Conservation (phyloP, 2,797 vertebrate species). For the Schizothorax lantsangensis region DNA sequence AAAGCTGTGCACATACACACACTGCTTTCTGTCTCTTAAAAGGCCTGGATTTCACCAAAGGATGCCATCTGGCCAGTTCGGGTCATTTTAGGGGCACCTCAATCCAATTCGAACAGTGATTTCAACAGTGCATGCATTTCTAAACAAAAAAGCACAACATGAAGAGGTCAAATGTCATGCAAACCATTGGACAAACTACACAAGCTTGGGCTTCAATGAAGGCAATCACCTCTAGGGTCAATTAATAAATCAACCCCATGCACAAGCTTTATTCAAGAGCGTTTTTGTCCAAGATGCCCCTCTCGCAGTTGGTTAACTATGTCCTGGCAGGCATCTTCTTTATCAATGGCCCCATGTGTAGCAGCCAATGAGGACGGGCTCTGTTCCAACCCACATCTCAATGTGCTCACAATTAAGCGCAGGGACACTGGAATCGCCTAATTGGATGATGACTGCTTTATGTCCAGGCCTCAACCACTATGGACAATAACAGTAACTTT, state of each 20-base stretch:
- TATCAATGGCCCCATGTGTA: constrained; percentile 77
- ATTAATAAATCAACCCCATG: not conserved
- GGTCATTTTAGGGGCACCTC: constrained; percentile 10
- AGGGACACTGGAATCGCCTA: constrained; percentile 78
- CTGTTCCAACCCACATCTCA: constrained; percentile 69
- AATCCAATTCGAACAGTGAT: not conserved
- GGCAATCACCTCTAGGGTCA: not conserved
- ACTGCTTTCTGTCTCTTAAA: not conserved
- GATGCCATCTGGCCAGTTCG: constrained; percentile 4
- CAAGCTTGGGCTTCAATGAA: not conserved
- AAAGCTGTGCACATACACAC: constrained; percentile 53
- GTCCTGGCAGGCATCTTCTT: constrained; percentile 73
- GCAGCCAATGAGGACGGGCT: constrained; percentile 75
- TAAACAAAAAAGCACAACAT: not conserved
- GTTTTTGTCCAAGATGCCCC: constrained; percentile 62
- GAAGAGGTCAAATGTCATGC: constrained; percentile 10
- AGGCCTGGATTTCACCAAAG: not conserved
- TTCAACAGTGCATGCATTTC: not conserved
- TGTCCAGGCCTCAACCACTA: constrained; percentile 66
- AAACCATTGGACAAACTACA: constrained; percentile 14
- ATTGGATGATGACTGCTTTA: constrained; percentile 79
- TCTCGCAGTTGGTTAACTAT: constrained; percentile 70
- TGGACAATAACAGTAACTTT: constrained; percentile 23
- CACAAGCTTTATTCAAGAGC: not conserved
- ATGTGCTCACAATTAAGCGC: constrained; percentile 77